Base-by-base conservation (phyloP, 2,888 invertebrate genomes). In the Aphidius colemani region DNA sequence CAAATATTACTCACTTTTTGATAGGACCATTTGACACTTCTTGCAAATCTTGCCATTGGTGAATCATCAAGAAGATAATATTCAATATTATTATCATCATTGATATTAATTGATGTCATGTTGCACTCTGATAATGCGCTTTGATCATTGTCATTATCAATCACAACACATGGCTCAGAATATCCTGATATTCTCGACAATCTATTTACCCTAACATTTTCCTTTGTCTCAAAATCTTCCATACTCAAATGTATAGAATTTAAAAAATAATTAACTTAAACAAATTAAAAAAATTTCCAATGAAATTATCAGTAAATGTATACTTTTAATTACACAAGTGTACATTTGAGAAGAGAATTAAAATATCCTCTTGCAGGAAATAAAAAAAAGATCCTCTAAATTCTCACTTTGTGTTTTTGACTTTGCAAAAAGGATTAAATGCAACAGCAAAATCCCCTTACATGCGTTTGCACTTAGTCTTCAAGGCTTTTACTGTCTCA, bases 381-480 rank as follows among this genome's bases (percentile, higher is more conserved):
- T 30, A 30, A 30, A 30, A 30, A 30, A 30, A 30, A 30, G 3
- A 30, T 30, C 5, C 2, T 18, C 13, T 2, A 18, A 18, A 5
- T 30, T 30, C 5, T 30, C 5, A 5, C 30, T 5, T 5, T 2
- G 5, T 30, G 30, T 30, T 30, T 5, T 45, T 45, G 45, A 45
- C 45, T 50, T 39, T 53, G 6, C 43, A 46, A 53, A 40, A 39
- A 44, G 10, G 11, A 9, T 58, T 49, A 9, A 41, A 40, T 53
- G 53, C 18, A 53, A 40, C 39, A n/a, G 8, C 10, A 10, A 46
- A 46, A 46, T 46, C 46, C 30, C 30, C 5, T 59, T 70, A 79
- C 79, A 78, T 68, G 76, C 78, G 70, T 80, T 78, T 78, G 78
- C 80, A 79, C 79, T 80, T 78, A 79, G 77, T 73, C 71, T 72